Percentiles rank a stretch among this genome's conserved stretches.
These are phyloP conservation scores for Psophia crepitans DNA, from an alignment of 2,113 vertebrate genomes.

Conservation along the genomic window DNA sequence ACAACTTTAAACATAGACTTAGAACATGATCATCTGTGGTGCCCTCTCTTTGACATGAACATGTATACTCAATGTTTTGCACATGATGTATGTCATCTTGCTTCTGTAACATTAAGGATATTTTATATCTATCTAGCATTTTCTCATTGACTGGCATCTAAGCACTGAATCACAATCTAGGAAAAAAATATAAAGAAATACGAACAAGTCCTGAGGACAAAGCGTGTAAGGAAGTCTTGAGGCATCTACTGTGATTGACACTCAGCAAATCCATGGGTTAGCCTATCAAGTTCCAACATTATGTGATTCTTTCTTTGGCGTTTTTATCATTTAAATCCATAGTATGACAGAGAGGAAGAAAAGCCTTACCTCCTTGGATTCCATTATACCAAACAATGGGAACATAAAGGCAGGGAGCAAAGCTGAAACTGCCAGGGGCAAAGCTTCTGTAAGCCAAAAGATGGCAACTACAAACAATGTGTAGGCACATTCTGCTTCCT, in stretches of 20 bases:
- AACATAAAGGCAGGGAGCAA: slow-evolving; percentile 88
- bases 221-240: background rate
- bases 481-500: slow-evolving; percentile 91
- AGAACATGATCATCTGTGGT: background rate
- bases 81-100: background rate
- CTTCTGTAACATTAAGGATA: background rate
- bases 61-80: background rate
- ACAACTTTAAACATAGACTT: background rate
- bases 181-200: background rate
- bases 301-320: background rate
- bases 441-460: slow-evolving; percentile 87
- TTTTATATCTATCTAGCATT: background rate
- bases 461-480: slow-evolving; percentile 81
- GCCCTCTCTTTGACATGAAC: background rate
- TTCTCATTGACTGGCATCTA: background rate
- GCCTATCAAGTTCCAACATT: background rate
- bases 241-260: background rate
- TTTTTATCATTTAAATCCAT: background rate
- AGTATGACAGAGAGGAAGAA: background rate
- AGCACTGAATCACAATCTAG: background rate
- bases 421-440: slow-evolving; percentile 86
- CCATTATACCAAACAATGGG: slow-evolving; percentile 87
- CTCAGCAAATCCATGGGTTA: background rate
- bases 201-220: background rate
- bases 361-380: slow-evolving; percentile 77